A percentile compares a stretch with the other conserved stretches of the same genome.
Conservation (phyloP, 2,797 vertebrate genomes). For the Halcyon smyrnensis region DNA sequence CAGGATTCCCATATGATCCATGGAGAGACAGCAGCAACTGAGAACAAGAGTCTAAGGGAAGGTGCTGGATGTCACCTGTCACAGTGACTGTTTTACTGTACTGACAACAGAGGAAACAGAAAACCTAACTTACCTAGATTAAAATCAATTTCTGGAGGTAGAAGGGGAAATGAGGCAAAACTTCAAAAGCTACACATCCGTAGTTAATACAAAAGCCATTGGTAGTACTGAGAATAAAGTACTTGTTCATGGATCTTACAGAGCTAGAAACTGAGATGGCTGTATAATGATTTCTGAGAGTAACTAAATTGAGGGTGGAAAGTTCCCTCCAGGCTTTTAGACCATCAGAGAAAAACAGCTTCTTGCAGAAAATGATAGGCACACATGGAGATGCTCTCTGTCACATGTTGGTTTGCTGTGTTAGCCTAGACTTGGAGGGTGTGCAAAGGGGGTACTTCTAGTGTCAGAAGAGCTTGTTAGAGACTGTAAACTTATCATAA, state of each 20-base stretch:
- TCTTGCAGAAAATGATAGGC: not conserved
- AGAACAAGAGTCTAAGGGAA: not conserved
- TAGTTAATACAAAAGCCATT: not conserved
- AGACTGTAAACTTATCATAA: not conserved
- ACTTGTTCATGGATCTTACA: not conserved
- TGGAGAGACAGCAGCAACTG: not conserved
- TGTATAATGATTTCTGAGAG: not conserved
- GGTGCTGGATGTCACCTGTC: not conserved
- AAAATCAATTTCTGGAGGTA: not conserved
- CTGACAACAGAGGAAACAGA: accelerated
- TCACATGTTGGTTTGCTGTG: not conserved
- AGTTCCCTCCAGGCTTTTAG: not conserved
- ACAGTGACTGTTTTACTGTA: not conserved
- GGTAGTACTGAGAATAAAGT: not conserved
- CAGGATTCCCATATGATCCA: not conserved
- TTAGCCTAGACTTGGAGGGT: not conserved
- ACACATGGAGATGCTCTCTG: not conserved
- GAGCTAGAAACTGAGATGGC: not conserved
- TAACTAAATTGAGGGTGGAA: not conserved
- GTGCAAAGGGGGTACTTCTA: not conserved
- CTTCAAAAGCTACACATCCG: not conserved
- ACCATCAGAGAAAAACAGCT: not conserved
- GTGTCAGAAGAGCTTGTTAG: not conserved
- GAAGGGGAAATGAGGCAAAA: not conserved
- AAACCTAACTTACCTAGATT: not conserved